A percentile compares a stretch with the other conserved stretches of the same genome.
Evolutionary conservation across 2,888 invertebrate species (phyloP).

Genomic region (Orthosia gothica): DNA sequence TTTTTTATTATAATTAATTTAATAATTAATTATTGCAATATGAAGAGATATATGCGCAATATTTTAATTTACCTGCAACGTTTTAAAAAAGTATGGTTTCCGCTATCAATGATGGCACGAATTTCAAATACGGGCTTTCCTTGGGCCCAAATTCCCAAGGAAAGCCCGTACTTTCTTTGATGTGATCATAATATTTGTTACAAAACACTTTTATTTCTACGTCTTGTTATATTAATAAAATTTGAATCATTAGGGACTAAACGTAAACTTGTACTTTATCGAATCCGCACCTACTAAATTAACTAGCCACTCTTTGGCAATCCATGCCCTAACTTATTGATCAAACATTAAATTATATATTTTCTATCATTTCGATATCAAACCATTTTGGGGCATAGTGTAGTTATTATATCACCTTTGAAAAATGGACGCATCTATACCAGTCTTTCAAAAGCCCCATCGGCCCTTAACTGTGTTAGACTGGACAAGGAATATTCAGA

Average conservation of each 20-base stretch:
- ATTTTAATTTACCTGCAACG: too few species aligned
- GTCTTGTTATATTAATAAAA: not conserved
- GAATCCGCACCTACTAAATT: not conserved
- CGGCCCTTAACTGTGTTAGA: conserved; percentile 93
- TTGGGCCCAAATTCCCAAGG: not conserved
- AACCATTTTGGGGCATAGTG: not conserved
- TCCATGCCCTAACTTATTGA: conserved; percentile 32
- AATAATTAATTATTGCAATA: too few species aligned
- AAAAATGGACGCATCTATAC: conserved; percentile 86
- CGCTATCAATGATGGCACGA: conserved; percentile 2
- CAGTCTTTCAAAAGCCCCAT: conserved; percentile 93
- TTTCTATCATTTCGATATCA: not conserved
- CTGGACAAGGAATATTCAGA: conserved; percentile 95
- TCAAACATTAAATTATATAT: conserved; percentile 32
- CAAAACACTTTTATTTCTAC: not conserved
- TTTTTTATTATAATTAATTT: not conserved
- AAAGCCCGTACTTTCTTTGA: not conserved
- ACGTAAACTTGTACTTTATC: not conserved
- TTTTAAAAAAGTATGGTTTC: not conserved
- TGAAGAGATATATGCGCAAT: not conserved
- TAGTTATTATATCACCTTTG: conserved; percentile 15
- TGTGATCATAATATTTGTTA: not conserved
- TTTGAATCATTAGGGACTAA: not conserved
- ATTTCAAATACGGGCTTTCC: too few species aligned
- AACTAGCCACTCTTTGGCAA: not conserved